These are phyloP conservation scores for Coendou prehensilis DNA, from an alignment of 2,797 vertebrate species.

Conservation along the genomic window DNA sequence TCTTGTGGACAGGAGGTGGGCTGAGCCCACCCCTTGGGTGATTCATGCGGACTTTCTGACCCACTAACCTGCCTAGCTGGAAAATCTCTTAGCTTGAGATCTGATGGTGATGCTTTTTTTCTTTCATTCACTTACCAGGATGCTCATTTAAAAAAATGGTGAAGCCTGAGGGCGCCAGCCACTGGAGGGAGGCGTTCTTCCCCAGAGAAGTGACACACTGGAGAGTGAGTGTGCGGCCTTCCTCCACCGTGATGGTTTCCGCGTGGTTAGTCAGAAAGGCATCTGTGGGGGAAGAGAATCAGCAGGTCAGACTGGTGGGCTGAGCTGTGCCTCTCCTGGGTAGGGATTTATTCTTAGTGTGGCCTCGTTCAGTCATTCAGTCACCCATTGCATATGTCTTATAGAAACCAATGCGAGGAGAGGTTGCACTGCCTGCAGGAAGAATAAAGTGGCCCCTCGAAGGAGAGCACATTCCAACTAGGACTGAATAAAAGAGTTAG, in stretches of 20 bases:
- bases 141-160: conserved; percentile 84
- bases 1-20: not conserved
- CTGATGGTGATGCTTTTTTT: not conserved
- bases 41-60: conserved; percentile 64
- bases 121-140: conserved; percentile 84
- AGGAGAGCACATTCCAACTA: not conserved
- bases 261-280: conserved; percentile 59
- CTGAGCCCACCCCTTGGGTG: conserved; percentile 28
- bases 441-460: rapidly evolving
- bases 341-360: not conserved
- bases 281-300: conserved; percentile 72
- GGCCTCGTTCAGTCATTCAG: not conserved
- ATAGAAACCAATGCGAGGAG: not conserved
- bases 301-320: not conserved
- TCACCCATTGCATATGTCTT: not conserved
- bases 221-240: conserved; percentile 84
- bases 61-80: conserved; percentile 26
- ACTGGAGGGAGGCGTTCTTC: conserved; percentile 68
- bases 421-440: not conserved
- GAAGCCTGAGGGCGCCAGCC: conserved; percentile 86
- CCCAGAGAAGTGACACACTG: conserved; percentile 68
- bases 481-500: not conserved
- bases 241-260: conserved; percentile 73
- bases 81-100: not conserved
- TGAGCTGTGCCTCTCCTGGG: rapidly evolving